Conservation (phyloP, 1,140 invertebrate genomes). For the Hycleus cichorii region DNA sequence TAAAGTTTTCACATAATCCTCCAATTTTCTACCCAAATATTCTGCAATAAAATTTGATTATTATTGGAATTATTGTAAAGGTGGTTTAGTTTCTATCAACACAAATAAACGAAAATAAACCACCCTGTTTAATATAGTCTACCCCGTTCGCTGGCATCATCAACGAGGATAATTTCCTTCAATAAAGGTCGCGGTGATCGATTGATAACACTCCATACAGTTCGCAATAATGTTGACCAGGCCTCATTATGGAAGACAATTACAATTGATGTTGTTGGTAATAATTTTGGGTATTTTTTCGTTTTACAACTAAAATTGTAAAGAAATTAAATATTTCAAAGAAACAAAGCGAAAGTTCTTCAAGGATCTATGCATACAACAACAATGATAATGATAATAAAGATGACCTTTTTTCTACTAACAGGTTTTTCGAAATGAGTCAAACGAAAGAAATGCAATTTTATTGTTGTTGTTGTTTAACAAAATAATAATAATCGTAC, state of each 20-base stretch:
- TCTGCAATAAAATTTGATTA: constrained; percentile 48
- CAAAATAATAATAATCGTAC: constrained; percentile 52
- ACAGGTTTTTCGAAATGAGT: no score
- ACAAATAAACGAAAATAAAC: no score
- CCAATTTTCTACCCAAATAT: constrained; percentile 79
- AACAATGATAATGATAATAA: no score
- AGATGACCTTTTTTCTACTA: no score
- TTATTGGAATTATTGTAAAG: no score
- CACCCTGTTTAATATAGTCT: constrained; percentile 14
- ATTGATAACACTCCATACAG: constrained; percentile 95
- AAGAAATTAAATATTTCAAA: neutral
- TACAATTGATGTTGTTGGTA: constrained; percentile 87
- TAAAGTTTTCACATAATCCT: constrained; percentile 80
- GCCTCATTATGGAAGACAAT: constrained; percentile 98
- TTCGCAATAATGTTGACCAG: constrained; percentile 90
- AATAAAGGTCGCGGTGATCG: constrained; percentile 79
- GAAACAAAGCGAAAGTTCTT: neutral
- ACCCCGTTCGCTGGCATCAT: constrained; percentile 93
- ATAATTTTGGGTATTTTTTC: constrained; percentile 65
- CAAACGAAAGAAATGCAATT: neutral
- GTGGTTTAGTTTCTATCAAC: neutral
- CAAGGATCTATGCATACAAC: no score
- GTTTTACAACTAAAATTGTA: constrained; percentile 59
- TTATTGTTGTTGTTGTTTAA: neutral
- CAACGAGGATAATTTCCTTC: constrained; percentile 91